Evolutionary conservation across 2,888 invertebrate species (phyloP).

Genomic region (Acanthosepion esculentum): DNA sequence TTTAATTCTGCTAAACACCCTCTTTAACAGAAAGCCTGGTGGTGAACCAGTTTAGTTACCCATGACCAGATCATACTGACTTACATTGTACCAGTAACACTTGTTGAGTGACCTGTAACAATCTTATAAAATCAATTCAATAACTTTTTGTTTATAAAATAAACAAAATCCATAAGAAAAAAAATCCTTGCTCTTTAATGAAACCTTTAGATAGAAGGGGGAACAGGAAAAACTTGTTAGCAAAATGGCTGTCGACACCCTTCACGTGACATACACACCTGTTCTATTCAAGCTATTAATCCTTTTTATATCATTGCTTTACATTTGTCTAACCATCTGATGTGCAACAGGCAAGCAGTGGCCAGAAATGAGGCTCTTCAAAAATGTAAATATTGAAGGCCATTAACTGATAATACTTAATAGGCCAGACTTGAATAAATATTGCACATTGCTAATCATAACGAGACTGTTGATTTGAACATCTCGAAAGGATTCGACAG

Average conservation of each 20-base stretch:
- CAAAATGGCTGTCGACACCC: constrained; percentile 24
- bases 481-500: no score
- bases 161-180: no score
- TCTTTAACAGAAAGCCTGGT: no score
- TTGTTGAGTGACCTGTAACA: background rate
- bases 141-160: no score
- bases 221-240: background rate
- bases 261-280: constrained; percentile 48
- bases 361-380: background rate
- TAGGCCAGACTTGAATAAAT: constrained; percentile 8
- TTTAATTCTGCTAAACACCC: no score
- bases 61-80: no score
- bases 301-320: constrained; percentile 42
- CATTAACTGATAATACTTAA: background rate
- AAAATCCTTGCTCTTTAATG: no score
- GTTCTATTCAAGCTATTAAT: constrained; percentile 45
- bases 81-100: no score
- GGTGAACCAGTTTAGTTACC: no score
- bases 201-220: no score
- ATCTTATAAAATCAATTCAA: background rate
- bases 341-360: constrained; percentile 36
- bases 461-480: background rate
- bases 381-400: background rate
- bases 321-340: constrained; percentile 17
- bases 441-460: constrained; percentile 7